Conservation (phyloP, 2,113 vertebrate genomes). For the Erythrocebus patas region DNA sequence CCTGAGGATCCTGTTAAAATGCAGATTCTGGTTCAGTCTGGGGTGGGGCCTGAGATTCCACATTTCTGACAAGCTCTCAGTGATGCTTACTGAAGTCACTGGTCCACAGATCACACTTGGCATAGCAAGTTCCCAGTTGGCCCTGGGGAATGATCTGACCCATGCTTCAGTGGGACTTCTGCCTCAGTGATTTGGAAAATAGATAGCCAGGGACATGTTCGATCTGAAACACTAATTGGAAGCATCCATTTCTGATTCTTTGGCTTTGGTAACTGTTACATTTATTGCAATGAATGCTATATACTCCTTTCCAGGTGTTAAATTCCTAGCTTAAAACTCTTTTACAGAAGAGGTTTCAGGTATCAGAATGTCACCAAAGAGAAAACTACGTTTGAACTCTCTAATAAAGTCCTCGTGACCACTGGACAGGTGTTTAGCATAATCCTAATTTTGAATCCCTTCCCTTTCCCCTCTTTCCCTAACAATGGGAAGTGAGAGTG, state of each 20-base stretch:
- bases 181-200: background rate
- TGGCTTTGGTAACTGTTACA: background rate
- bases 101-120: background rate
- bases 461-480: background rate
- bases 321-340: background rate
- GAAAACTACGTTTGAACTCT: background rate
- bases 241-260: slow-evolving; percentile 29
- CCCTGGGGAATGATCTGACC: background rate
- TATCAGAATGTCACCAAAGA: background rate
- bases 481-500: background rate
- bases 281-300: background rate
- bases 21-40: background rate
- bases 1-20: background rate
- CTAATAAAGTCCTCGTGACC: background rate
- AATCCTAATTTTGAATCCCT: background rate
- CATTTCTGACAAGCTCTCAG: background rate
- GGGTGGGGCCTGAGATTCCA: background rate
- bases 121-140: background rate
- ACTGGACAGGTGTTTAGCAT: background rate
- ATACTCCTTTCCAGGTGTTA: background rate
- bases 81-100: background rate
- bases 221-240: background rate
- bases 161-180: background rate
- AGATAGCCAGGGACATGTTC: background rate
- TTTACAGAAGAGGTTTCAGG: background rate